A percentile compares a stretch with the other conserved stretches of the same genome.
phyloP scores from a whole-genome alignment of 2,888 invertebrate species.

The Oasisia sp. region DNA sequence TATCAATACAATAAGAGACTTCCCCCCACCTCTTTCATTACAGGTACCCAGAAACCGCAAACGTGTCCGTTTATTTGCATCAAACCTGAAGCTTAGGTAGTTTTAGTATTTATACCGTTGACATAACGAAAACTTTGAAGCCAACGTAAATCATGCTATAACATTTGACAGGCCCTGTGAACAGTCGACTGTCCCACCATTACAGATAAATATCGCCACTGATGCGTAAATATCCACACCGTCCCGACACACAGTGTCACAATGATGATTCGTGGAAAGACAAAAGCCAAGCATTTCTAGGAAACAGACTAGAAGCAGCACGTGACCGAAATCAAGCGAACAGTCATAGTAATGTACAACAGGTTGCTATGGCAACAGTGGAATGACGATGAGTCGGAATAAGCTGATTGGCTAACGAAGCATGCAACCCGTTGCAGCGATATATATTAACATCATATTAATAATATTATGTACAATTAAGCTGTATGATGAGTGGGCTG shows the following conservation, averaged over 20 bases:
- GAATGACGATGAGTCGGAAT: background rate
- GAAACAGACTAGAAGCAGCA: background rate
- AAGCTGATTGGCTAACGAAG: background rate
- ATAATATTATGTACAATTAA: background rate
- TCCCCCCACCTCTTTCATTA: background rate
- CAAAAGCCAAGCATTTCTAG: background rate
- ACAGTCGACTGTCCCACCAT: background rate
- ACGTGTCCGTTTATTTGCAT: background rate
- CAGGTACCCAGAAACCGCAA: background rate
- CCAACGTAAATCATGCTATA: background rate
- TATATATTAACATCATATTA: background rate
- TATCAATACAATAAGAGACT: background rate
- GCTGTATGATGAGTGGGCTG: background rate
- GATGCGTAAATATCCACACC: background rate
- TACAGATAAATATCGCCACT: background rate
- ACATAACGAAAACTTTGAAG: background rate
- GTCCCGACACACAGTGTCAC: background rate
- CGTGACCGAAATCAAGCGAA: background rate
- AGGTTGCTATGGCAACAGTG: conserved; percentile 10
- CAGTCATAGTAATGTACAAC: conserved; percentile 8
- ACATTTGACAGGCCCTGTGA: background rate
- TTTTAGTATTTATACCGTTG: background rate
- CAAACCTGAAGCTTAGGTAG: background rate
- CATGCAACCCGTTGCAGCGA: background rate
- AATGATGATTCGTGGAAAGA: background rate